A percentile compares a stretch with the other conserved stretches of the same genome.
phyloP scores from a whole-genome alignment of 2,888 invertebrate species.

The Epinotia nisella region DNA sequence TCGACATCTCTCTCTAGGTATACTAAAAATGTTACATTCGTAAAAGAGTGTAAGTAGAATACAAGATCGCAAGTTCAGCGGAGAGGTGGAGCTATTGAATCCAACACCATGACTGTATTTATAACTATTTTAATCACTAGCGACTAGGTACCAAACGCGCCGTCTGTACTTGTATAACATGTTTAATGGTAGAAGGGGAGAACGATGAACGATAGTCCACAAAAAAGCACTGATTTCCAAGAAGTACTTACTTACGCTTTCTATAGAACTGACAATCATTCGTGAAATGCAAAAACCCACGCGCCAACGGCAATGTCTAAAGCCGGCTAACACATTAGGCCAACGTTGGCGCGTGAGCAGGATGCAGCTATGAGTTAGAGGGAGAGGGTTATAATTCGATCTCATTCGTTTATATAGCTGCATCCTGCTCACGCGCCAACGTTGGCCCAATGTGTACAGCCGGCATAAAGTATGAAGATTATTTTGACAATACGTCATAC shows the following conservation, averaged over 20 bases:
- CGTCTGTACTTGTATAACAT: background rate
- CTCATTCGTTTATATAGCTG: too few relatives aligned
- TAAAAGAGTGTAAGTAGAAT: too few relatives aligned
- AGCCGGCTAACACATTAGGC: too few relatives aligned
- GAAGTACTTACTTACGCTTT: background rate
- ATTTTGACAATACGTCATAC: background rate
- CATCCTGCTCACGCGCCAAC: too few relatives aligned
- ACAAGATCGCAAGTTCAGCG: too few relatives aligned
- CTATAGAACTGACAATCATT: background rate
- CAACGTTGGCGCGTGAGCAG: too few relatives aligned
- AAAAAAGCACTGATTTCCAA: background rate
- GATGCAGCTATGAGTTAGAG: too few relatives aligned
- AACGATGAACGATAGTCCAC: background rate
- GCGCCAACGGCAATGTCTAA: background rate
- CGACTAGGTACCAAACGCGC: background rate
- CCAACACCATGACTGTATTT: background rate
- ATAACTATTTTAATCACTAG: background rate
- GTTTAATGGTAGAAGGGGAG: background rate
- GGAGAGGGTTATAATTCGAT: too few relatives aligned
- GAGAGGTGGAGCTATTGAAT: background rate
- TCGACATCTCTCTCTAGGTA: background rate
- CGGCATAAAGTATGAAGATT: too few relatives aligned
- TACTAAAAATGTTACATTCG: too few relatives aligned
- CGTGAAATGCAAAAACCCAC: background rate
- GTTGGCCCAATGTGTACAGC: too few relatives aligned